Base-by-base conservation (phyloP, 2,113 vertebrate species). In the Oxygymnocypris stewartii region DNA sequence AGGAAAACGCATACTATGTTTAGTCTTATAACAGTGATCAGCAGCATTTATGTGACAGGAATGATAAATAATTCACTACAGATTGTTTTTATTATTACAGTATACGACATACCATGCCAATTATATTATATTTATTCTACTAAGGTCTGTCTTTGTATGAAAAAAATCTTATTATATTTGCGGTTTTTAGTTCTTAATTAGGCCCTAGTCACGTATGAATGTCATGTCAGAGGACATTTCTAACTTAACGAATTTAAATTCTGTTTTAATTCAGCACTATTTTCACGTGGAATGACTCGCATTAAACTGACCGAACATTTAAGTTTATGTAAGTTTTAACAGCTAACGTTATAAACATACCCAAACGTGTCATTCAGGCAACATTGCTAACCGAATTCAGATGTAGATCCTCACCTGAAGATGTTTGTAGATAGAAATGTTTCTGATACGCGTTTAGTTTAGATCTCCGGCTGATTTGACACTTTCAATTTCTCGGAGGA, bases 401-500 rank as follows among this genome's bases (percentile, higher is more conserved):
- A 16, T 59, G 28, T 10, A 51, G 14, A 59, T 73, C 20, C 47
- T 25, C 47, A 84, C 82, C 69, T 84, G 31, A 54, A 73, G 10
- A 54, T 54, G 20, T 71, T 67, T n/a, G 25, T 51, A n/a, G 18
- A 40, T 40, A 25, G 12, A 74, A 20, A 11, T 2, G 23, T 18
- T 40, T 74, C n/a, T 18, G 2, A 57, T 51, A 12, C 1, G 7
- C 28, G 49, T 84, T 59, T 18, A 37, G 31, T 73, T 84, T 54
- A 14, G 51, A 75, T 84, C 23, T 84, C 49, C 6, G 49, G n/a
- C 35, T 75, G 67, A 44, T 84, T 59, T 84, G 82, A 84, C 82
- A 84, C 67, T 84, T 84, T 37, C 82, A 84, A 37, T 84, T 59
- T 84, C 20, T 74, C 49, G 28, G 25, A 84, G 82, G 82, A 75